phyloP scores from a whole-genome alignment of 1,140 invertebrate genomes.

The Psilanteris sp. region DNA sequence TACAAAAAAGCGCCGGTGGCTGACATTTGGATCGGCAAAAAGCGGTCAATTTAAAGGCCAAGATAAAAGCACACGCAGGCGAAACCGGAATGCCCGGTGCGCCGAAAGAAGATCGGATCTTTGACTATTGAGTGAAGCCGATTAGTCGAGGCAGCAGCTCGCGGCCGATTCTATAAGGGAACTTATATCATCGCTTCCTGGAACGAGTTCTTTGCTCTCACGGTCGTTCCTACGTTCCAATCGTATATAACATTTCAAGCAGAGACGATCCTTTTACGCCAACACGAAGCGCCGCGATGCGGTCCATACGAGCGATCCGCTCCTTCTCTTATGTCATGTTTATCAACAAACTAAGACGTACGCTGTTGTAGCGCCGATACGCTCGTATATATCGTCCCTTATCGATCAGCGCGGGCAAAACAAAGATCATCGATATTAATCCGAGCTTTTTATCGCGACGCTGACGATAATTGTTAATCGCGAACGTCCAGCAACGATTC shows the following conservation, averaged over 20 bases:
- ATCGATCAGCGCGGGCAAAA: no score
- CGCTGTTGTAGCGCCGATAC: no score
- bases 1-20: constrained; percentile 3
- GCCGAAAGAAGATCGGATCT: constrained; percentile 50
- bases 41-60: constrained; percentile 9
- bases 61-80: neutral
- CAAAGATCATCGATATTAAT: neutral
- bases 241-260: constrained; percentile 54
- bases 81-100: constrained; percentile 27
- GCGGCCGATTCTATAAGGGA: constrained; percentile 33
- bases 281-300: constrained; percentile 25
- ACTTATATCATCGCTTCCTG: constrained; percentile 44
- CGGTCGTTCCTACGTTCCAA: constrained; percentile 47
- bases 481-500: neutral
- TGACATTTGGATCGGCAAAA: constrained; percentile 24
- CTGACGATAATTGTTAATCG: constrained; percentile 12
- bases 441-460: neutral
- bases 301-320: constrained; percentile 9
- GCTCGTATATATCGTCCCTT: no score
- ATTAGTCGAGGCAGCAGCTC: constrained; percentile 38
- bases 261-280: constrained; percentile 49
- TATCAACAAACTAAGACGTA: no score
- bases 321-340: neutral
- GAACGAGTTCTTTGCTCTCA: constrained; percentile 57
- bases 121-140: constrained; percentile 47